Base-by-base conservation (phyloP, 2,113 vertebrate genomes). In the Aix galericulata region DNA sequence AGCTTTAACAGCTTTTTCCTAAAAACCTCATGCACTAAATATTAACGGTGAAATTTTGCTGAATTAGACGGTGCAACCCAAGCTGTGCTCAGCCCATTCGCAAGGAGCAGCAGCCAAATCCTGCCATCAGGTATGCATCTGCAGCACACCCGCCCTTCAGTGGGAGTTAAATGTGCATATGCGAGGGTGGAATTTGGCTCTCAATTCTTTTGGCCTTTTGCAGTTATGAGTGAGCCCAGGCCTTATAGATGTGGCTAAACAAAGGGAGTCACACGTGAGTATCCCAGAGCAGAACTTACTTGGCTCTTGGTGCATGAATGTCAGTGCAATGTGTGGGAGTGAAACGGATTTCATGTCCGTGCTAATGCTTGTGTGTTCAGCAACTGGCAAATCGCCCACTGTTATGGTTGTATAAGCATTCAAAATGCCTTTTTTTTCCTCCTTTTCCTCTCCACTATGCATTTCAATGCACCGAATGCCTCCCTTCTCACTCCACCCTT, bases 1-100 rank as follows among this genome's bases (percentile, higher is more conserved):
- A 93, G 85, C 90, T 93, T 78, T 56, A 80, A 82, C 71, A 77
- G 86, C 84, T 92, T 94, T 93, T 94, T 42, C 77, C 75, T 86
- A 60, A 93, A 67, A 93, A 91, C 48, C 32, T 93, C 87, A 74
- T 34, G 29, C 84, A 26, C 64, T 77, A 86, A 91, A 86, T 68
- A 85, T 52, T 40, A 63, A 17, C 80, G 64, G 75, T 83, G 78
- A 89, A 89, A 91, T 94, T 85, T 78, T 94, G 81, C 89, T 92
- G 83, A 88, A 92, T 87, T 87, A 84, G 80, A n/a, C 50, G 59
- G 75, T 34, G 79, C 78, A 87, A 68, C 76, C 69, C 82, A 88
- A 76, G 79, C 85, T 72, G 76, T 56, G 26, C 79, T 53, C 56
- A 56, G 68, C 63, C 72, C 20, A 2, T 48, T 80, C 4, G 26